Conservation (phyloP, 2,797 vertebrate genomes). For the Aplochiton taeniatus region DNA sequence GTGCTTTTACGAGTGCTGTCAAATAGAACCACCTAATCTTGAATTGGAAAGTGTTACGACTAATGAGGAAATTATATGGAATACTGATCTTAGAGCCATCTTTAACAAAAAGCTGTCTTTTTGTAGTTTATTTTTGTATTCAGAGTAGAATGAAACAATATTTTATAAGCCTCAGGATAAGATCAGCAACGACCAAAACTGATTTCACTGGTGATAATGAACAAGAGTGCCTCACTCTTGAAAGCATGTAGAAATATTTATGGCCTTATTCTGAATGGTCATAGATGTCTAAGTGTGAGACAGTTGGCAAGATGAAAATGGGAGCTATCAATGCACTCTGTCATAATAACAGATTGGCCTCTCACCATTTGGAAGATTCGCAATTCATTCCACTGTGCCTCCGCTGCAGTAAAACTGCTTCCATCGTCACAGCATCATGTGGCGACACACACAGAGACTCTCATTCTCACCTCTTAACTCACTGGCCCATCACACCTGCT, state of each 20-base stretch:
- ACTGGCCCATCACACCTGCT: no score
- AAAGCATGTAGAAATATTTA: no score
- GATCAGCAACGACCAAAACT: constrained; percentile 1
- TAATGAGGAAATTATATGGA: constrained; percentile 14
- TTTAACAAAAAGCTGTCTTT: not conserved
- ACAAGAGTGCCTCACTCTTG: not conserved
- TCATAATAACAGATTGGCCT: constrained; percentile 38
- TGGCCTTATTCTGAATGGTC: no score
- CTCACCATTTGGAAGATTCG: constrained; percentile 23
- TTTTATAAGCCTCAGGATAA: not conserved
- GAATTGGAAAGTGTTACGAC: constrained; percentile 21
- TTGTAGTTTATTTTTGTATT: no score
- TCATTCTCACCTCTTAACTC: not conserved
- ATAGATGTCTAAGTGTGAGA: constrained; percentile 10
- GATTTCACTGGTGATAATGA: not conserved
- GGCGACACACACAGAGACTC: not conserved
- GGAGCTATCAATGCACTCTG: constrained; percentile 25
- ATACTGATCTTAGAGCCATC: constrained; percentile 18
- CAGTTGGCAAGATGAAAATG: constrained; percentile 27
- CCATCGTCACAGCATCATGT: constrained; percentile 11
- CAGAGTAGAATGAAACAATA: not conserved
- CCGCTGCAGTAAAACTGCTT: constrained; percentile 1
- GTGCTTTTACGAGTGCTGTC: constrained; percentile 2
- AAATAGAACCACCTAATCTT: constrained; percentile 17
- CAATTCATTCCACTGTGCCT: constrained; percentile 29